phyloP scores from a whole-genome alignment of 2,113 vertebrate species.

The Centropristis striata region DNA sequence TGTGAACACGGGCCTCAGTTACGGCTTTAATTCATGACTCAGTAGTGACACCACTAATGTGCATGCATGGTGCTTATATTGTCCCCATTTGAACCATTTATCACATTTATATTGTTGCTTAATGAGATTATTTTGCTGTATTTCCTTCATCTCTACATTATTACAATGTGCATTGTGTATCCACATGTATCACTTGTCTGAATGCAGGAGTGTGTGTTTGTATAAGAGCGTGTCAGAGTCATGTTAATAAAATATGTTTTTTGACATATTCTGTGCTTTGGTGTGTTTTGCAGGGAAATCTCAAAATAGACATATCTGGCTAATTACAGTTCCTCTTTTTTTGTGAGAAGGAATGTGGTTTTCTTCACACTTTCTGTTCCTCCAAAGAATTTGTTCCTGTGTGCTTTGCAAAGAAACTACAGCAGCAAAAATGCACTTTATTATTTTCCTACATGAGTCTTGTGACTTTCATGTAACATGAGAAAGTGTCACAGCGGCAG shows the following conservation, averaged over 20 bases:
- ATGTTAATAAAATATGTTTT: constrained; percentile 62
- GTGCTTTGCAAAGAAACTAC: not conserved
- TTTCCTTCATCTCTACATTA: constrained; percentile 14
- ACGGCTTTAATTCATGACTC: constrained; percentile 7
- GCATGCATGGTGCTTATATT: constrained; percentile 36
- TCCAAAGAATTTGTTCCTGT: constrained; percentile 2
- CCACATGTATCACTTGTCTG: constrained; percentile 19
- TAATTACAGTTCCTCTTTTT: constrained; percentile 46
- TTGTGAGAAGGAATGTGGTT: constrained; percentile 10
- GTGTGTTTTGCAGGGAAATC: not conserved
- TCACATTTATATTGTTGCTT: constrained; percentile 15
- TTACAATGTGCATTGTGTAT: constrained; percentile 10
- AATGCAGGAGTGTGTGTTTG: constrained; percentile 48
- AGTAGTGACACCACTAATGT: not conserved
- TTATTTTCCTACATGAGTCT: not conserved
- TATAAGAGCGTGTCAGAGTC: constrained; percentile 10
- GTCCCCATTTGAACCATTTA: not conserved
- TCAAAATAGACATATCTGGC: constrained; percentile 6
- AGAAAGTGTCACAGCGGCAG: constrained; percentile 22
- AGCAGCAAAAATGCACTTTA: not conserved
- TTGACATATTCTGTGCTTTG: constrained; percentile 18
- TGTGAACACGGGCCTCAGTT: not conserved
- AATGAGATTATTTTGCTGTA: constrained; percentile 37
- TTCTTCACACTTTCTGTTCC: constrained; percentile 59
- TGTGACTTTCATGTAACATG: constrained; percentile 2